Evolutionary conservation across 2,888 invertebrate genomes (phyloP).

Genomic region (Sarcophaga variegata): DNA sequence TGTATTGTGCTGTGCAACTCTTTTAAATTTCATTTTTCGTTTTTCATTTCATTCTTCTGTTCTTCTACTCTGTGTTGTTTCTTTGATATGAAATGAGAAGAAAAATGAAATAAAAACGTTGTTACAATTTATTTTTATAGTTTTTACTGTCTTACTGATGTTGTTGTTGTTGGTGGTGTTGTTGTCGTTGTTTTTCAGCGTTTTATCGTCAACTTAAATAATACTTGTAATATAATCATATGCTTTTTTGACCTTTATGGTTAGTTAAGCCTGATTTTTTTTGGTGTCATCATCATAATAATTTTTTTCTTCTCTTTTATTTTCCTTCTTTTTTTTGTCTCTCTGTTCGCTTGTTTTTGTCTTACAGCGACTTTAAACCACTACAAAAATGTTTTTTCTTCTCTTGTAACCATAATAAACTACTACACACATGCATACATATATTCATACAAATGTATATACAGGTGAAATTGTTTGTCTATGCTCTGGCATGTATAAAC

Average conservation of each 20-base stretch:
- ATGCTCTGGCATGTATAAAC: background rate
- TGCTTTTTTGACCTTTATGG: constrained; percentile 67
- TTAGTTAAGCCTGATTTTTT: constrained; percentile 65
- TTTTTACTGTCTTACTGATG: constrained; percentile 27
- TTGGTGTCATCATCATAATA: constrained; percentile 48
- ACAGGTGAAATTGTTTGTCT: too few species aligned
- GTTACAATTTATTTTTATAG: constrained; percentile 60
- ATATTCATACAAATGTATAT: too few species aligned
- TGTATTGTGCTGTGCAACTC: constrained; percentile 48
- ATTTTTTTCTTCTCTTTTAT: background rate
- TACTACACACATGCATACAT: background rate
- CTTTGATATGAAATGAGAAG: constrained; percentile 31
- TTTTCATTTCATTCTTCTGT: too few species aligned
- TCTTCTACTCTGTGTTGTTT: background rate
- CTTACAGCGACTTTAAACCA: constrained; percentile 5
- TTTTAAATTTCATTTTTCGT: background rate
- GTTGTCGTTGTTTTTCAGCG: background rate
- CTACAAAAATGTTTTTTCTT: background rate
- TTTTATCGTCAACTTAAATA: constrained; percentile 54
- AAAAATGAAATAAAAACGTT: constrained; percentile 42
- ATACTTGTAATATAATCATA: constrained; percentile 63
- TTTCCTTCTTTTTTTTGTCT: background rate
- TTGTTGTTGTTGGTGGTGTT: background rate
- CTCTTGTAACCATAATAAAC: background rate
- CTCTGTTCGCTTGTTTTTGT: constrained; percentile 13